Evolutionary conservation across 1,140 invertebrate species (phyloP).

Genomic region (Aplysia californica): DNA sequence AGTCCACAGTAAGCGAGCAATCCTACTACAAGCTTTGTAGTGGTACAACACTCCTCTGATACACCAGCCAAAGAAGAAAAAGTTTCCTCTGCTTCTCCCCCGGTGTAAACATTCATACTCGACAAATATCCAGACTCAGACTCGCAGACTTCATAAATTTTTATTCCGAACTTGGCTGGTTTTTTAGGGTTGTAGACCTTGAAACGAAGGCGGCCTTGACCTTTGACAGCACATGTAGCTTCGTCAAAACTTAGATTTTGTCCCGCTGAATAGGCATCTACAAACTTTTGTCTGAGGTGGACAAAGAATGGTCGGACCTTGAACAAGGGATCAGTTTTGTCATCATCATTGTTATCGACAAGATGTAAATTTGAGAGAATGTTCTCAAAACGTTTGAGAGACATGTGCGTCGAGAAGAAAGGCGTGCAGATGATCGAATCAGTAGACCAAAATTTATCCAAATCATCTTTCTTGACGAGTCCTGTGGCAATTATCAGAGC

Average conservation of each 20-base stretch:
- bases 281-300: constrained; percentile 8
- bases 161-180: constrained; percentile 33
- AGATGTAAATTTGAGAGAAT: constrained; percentile 30
- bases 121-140: constrained; percentile 24
- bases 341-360: constrained; percentile 13
- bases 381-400: constrained; percentile 13
- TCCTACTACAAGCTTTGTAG: constrained; percentile 23
- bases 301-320: constrained; percentile 30
- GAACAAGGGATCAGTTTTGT: constrained; percentile 9
- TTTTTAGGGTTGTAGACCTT: constrained; percentile 37
- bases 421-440: constrained; percentile 4
- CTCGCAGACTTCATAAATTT: constrained; percentile 30
- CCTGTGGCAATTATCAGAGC: too few species aligned
- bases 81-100: neutral
- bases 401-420: constrained; percentile 27
- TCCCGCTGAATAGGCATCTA: constrained; percentile 28
- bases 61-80: constrained; percentile 15
- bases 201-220: constrained; percentile 26
- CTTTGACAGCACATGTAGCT: constrained; percentile 35
- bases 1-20: constrained; percentile 28
- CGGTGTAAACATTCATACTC: constrained; percentile 27
- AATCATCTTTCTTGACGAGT: neutral
- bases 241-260: constrained; percentile 36
- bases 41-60: constrained; percentile 7
- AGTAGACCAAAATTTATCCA: neutral